phyloP scores from a whole-genome alignment of 1,140 invertebrate species.

The Oppia nitens region DNA sequence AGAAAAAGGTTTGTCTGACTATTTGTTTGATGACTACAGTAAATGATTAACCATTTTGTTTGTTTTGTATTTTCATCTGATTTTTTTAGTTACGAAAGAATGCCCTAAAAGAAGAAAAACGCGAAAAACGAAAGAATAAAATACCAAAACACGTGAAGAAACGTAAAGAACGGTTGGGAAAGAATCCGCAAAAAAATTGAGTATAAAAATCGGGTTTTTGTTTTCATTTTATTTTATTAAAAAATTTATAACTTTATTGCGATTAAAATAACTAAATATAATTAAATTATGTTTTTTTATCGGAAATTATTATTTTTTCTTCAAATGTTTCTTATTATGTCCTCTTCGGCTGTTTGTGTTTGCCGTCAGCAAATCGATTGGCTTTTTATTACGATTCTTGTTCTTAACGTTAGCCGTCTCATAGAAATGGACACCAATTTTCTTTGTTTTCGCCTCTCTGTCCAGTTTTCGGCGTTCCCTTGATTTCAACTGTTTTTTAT shows the following conservation, averaged over 20 bases:
- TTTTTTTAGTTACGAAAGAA: slow-evolving; percentile 50
- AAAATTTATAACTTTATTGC: background rate
- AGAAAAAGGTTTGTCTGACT: slow-evolving; percentile 46
- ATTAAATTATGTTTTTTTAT: background rate
- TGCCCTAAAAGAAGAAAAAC: slow-evolving; percentile 62
- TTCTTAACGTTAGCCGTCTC: slow-evolving; percentile 84
- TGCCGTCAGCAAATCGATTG: slow-evolving; percentile 14
- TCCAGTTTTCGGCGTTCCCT: slow-evolving; percentile 57
- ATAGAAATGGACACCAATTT: slow-evolving; percentile 84
- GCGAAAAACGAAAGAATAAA: slow-evolving; percentile 81
- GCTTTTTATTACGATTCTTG: slow-evolving; percentile 37
- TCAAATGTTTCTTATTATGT: slow-evolving; percentile 19
- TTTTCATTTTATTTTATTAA: background rate
- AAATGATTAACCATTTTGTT: background rate
- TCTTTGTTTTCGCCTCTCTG: slow-evolving; percentile 55
- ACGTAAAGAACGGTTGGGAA: slow-evolving; percentile 46
- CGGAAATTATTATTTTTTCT: slow-evolving; percentile 4
- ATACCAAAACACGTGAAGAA: slow-evolving; percentile 94
- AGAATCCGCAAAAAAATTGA: slow-evolving; percentile 18
- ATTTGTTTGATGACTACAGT: background rate
- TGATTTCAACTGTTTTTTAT: slow-evolving; percentile 37
- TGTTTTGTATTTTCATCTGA: background rate
- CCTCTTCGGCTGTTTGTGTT: slow-evolving; percentile 19
- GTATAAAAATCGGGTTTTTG: background rate
- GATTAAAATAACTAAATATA: slow-evolving; percentile 10